Base-by-base conservation (phyloP, 1,140 invertebrate genomes). In the Sitophilus oryzae region DNA sequence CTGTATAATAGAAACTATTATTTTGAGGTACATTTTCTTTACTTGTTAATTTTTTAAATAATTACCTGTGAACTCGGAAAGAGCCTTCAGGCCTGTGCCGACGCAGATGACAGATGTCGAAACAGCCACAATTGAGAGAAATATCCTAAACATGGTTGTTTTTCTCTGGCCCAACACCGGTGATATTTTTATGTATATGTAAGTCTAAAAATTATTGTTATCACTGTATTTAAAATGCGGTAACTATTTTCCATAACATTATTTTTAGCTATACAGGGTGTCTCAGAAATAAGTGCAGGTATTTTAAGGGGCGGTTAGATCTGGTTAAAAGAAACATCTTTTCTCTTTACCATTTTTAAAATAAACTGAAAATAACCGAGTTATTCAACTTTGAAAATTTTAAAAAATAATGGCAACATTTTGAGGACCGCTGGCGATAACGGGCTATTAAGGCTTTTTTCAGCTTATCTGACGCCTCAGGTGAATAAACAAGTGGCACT, bases 11-110 rank as follows among this genome's bases (percentile, higher is more conserved):
- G n/a, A n/a, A n/a, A n/a, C n/a, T n/a, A n/a, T n/a, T 14, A 14
- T 18, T 14, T 9, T 42, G 2, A 56, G 34, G 18, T 14, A 25
- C n/a, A 51, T 51, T 19, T 21, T 45, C 23, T 16, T 19, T 21
- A 36, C 10, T n/a, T n/a, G n/a, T n/a, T n/a, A n/a, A n/a, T n/a
- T n/a, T n/a, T n/a, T n/a, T 50, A 36, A 46, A 23, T 9, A 51
- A 40, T 54, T 53, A 65, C 61, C 63, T 56, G 40, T 36, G 40
- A 59, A 66, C 30, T 62, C 11, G 30, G 35, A 11, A 42, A 62
- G 52, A 10, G 58, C 46, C 8, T 60, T 3, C 46, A 56, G 42
- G 0, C 56, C 60, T 34, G 52, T 50, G 22, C 44, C 16, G 19
- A 56, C 41, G 25, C 45, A 60, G 38, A 54, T 36, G 5, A 59